A percentile compares a stretch with the other conserved stretches of the same genome.
phyloP scores from a whole-genome alignment of 2,797 vertebrate species.

The Crenichthys baileyi region DNA sequence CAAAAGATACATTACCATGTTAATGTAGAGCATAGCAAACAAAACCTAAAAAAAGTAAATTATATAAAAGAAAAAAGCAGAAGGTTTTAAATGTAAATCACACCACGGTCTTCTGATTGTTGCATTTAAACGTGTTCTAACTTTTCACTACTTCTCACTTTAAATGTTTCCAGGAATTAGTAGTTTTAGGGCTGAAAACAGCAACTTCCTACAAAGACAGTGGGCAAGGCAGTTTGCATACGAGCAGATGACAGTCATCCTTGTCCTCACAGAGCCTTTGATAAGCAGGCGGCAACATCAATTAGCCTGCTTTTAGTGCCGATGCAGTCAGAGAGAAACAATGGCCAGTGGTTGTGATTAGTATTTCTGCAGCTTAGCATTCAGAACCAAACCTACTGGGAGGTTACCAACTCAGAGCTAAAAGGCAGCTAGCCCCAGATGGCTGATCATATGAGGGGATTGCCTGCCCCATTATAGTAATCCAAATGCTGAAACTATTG shows the following conservation, averaged over 20 bases:
- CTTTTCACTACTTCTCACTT: background rate
- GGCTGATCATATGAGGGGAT: conserved; percentile 62
- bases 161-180: background rate
- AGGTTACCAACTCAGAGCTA: conserved; percentile 43
- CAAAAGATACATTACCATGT: background rate
- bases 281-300: conserved; percentile 73
- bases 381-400: conserved; percentile 46
- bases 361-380: conserved; percentile 57
- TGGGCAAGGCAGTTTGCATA: conserved; percentile 14
- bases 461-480: conserved; percentile 65
- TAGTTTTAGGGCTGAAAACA: conserved; percentile 17
- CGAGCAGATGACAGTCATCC: conserved; percentile 23
- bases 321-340: conserved; percentile 53
- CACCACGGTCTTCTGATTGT: background rate
- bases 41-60: too few species aligned
- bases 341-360: conserved; percentile 58
- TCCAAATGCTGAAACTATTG: conserved; percentile 60
- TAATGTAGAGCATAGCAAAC: background rate
- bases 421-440: conserved; percentile 56
- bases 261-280: conserved; percentile 40
- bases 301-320: conserved; percentile 70
- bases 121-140: background rate
- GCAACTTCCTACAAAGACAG: background rate
- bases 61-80: too few species aligned
- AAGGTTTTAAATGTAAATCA: background rate